A percentile compares a stretch with the other conserved stretches of the same genome.
Conservation (phyloP, 1,140 invertebrate species). For the Tetramorium parvispinum region DNA sequence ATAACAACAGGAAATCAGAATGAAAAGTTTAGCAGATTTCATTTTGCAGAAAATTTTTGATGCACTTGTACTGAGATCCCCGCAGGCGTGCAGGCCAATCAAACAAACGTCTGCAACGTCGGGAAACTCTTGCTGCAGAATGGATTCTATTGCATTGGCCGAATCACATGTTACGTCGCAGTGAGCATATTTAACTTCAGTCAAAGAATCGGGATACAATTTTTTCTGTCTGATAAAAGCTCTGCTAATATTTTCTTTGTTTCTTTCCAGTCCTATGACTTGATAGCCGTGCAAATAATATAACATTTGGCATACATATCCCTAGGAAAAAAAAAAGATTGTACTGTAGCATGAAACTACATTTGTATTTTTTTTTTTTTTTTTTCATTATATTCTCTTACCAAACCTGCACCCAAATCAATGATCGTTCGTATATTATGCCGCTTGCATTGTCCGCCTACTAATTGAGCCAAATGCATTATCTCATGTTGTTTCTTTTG, state of each 20-base stretch:
- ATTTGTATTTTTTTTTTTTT: background rate
- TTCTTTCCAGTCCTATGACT: conserved; percentile 91
- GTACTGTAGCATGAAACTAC: background rate
- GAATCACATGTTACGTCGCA: conserved; percentile 87
- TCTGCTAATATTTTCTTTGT: conserved; percentile 87
- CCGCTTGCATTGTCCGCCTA: conserved; percentile 86
- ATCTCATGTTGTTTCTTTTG: conserved; percentile 91
- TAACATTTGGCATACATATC: conserved; percentile 92
- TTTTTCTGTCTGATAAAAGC: conserved; percentile 88
- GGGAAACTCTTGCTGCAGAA: conserved; percentile 82
- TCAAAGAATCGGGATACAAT: conserved; percentile 85
- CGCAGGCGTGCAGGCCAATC: conserved; percentile 93
- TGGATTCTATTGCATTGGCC: conserved; percentile 81
- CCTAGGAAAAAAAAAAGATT: conserved; percentile 83
- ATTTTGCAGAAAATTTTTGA: conserved; percentile 90
- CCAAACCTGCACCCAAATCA: conserved; percentile 93
- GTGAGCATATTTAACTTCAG: conserved; percentile 87
- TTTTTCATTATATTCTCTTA: conserved; percentile 79
- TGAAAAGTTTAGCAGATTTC: conserved; percentile 86
- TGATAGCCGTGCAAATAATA: conserved; percentile 88
- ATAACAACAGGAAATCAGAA: conserved; percentile 95
- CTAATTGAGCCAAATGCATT: conserved; percentile 86
- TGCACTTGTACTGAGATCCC: conserved; percentile 91
- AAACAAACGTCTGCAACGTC: conserved; percentile 84
- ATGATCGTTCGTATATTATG: conserved; percentile 87